Base-by-base conservation (phyloP, 2,113 vertebrate species). In the Mesocricetus auratus region DNA sequence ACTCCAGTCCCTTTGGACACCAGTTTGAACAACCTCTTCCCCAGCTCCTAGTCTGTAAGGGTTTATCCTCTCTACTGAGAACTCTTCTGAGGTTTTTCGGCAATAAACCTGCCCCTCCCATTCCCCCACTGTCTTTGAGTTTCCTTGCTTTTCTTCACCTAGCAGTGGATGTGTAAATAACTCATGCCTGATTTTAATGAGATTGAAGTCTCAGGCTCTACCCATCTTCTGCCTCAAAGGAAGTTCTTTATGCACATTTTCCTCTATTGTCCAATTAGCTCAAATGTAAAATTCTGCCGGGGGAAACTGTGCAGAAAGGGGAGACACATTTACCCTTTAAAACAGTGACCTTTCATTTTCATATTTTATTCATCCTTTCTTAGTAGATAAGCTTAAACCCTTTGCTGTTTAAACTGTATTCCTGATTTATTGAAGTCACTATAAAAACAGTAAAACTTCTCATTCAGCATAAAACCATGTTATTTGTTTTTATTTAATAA, bases 281-380 rank as follows among this genome's bases (percentile, higher is more conserved):
- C 36, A 26, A 82, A 56, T 4, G 33, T 26, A 36, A 83, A 33
- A 22, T 86, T 94, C 69, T 94, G 42, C 86, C 56, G 86, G 50
- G 36, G 45, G 36, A 86, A 71, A 77, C 8, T 8, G 8, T 45
- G 39, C n/a, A 58, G 26, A 94, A 91, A 86, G 26, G n/a, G 31
- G 16, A 93, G 85, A 93, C 39, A 42, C 21, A 45, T 10, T 94
- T 94, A 90, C 79, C 50, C 96, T 96, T 97, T 93, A 91, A 97
- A 96, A 93, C 13, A 75, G 29, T 94, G 96, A 91, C 94, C 92
- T 96, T 97, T 96, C 60, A 68, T 69, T 94, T 95, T 89, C 42
- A 85, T 96, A 96, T 97, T 96, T 98, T 97, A 96, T 96, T 97
- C 83, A 94, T 89, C 5, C 1, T 71, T 79, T 79, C 91, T 95